Base-by-base conservation (phyloP, 1,140 invertebrate species). In the Gonatopus flavifemur region DNA sequence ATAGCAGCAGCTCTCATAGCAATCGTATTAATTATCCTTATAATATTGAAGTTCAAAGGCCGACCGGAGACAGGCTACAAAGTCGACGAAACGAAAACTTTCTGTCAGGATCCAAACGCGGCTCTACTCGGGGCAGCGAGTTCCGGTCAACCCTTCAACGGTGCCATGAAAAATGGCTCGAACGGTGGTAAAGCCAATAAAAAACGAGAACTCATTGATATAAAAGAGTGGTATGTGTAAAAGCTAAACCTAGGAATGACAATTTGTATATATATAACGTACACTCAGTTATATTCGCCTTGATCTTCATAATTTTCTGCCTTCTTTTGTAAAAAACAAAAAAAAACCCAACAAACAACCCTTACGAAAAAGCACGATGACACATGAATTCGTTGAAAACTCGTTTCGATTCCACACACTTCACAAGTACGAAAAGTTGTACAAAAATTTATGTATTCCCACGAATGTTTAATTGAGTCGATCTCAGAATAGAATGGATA, bases 171-270 rank as follows among this genome's bases (percentile, higher is more conserved):
- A 50, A 72, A 71, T 41, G 69, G 69, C 22, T 66, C 72, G 44
- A 73, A 71, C 38, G 57, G 49, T 16, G 66, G 69, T 43, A 76
- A 79, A 68, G 82, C 84, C 64, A 79, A 83, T 53, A 88, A 88
- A 73, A 89, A 89, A 72, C 80, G 89, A 65, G 86, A 90, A 79
- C 82, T 85, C 52, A 92, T 92, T 83, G 90, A 93, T 72, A 88
- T 94, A 56, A 94, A 94, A 83, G 92, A 94, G 78, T 94, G 92
- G 92, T 94, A 94, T 73, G 92, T 94, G 72, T 93, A 86, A 84
- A 59, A 55, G 49, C 31, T 44, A 18, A 18, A 16, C 35, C 41
- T 33, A 18, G 18, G n/a, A 13, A 19, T 6, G 2, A 31, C 4
- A 31, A 13, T 4, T 31, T n/a, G 10, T 32, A 32, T 7, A 7